A percentile compares a stretch with the other conserved stretches of the same genome.
phyloP scores from a whole-genome alignment of 1,140 invertebrate species.

The Holcopasites calliopsidis region DNA sequence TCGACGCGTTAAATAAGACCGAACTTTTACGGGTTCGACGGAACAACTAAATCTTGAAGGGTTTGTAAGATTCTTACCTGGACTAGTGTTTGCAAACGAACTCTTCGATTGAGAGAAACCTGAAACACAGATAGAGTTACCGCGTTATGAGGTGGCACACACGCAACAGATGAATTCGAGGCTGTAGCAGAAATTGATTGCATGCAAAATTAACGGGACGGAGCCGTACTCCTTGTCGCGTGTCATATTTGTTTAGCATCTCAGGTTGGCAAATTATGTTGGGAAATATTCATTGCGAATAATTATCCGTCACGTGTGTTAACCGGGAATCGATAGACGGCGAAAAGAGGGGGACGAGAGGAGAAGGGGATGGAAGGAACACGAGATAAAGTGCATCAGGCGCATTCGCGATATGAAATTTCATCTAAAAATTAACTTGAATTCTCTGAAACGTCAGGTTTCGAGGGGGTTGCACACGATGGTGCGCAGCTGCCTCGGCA shows the following conservation, averaged over 20 bases:
- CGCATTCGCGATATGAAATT: constrained; percentile 15
- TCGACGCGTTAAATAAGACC: too few species aligned
- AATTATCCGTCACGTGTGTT: constrained; percentile 17
- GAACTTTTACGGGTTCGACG: too few species aligned
- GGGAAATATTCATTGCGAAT: neutral
- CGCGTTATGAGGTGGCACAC: neutral
- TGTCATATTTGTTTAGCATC: too few species aligned
- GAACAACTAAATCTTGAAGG: too few species aligned
- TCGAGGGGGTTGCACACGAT: constrained; percentile 5
- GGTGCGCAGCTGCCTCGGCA: constrained; percentile 2
- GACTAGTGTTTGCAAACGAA: constrained; percentile 70
- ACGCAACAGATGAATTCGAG: neutral
- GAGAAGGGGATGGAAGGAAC: neutral
- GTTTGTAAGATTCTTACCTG: too few species aligned
- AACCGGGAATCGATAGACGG: neutral
- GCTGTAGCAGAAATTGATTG: neutral
- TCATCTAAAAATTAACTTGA: constrained; percentile 36
- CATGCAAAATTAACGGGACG: neutral
- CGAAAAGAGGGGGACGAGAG: neutral
- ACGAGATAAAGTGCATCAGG: neutral
- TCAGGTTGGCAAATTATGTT: neutral
- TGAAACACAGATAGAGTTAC: constrained; percentile 62
- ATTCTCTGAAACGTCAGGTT: neutral
- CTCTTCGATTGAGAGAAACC: constrained; percentile 76
- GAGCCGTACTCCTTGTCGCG: too few species aligned